Conservation (phyloP, 2,888 invertebrate genomes). For the Spilosoma lubricipeda region DNA sequence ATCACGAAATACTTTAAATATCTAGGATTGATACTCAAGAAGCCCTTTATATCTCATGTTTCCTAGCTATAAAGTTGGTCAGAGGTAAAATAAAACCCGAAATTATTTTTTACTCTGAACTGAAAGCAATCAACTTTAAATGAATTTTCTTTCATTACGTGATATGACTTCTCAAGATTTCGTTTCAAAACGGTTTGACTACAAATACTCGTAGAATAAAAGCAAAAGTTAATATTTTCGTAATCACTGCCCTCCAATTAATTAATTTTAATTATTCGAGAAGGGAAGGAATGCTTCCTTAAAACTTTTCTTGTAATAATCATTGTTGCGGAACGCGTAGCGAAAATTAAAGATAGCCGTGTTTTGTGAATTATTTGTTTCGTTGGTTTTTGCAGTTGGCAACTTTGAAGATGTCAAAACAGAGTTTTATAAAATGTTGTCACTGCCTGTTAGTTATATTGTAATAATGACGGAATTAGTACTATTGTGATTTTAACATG, state of each 20-base stretch:
- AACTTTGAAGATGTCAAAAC: neutral
- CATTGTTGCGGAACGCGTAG: conserved; percentile 32
- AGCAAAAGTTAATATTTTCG: conserved; percentile 39
- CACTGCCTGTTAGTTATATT: neutral
- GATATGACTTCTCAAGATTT: conserved; percentile 10
- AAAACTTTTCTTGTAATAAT: conserved; percentile 50
- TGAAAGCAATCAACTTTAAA: conserved; percentile 1
- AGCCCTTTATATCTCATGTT: neutral
- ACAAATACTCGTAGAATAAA: conserved; percentile 27
- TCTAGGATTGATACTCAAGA: neutral
- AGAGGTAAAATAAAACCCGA: neutral
- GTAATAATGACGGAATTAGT: neutral
- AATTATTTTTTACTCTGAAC: neutral
- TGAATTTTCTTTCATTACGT: conserved; percentile 2
- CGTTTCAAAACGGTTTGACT: conserved; percentile 20
- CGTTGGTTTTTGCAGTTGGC: neutral
- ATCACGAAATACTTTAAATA: too few relatives aligned
- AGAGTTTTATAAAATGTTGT: neutral
- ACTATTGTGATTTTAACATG: too few relatives aligned
- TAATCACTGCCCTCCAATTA: conserved; percentile 36
- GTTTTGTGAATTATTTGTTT: conserved; percentile 24
- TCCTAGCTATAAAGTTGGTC: neutral
- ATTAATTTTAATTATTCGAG: conserved; percentile 55
- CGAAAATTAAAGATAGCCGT: conserved; percentile 32
- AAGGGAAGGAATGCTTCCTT: conserved; percentile 55